Evolutionary conservation across 2,113 vertebrate species (phyloP), one percentile per base, ranked within the genome.

Genomic region (Callopanchax toddi): DNA sequence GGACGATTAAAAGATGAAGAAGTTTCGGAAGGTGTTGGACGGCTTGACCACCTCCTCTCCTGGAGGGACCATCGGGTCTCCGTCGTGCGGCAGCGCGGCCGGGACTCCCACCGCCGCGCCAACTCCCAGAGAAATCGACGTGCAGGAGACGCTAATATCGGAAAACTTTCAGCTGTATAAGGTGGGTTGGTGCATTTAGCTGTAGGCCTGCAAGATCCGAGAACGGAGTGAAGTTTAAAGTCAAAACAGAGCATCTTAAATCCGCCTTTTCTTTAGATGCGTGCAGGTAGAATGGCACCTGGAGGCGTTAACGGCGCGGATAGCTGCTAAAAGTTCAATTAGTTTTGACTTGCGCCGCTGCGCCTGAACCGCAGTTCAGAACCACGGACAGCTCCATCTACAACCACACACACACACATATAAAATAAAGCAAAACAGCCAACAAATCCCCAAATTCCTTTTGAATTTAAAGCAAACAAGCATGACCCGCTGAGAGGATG

Each of bases 11-110:
- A 82, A 92, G 82, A 99, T 99, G 97, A 99, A 96, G 96, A 98
- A 98, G 94, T 97, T 99, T 78, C 94, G 96, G 76, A 99, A 97
- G 95, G 97, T 99, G 93, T 82, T 99, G 91, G 97, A 99, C 81
- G 97, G 96, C 48, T 90, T 99, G 82, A 96, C 96, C 70, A 95
- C 97, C 74, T 97, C 96, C 44, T 94, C 95, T 40, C 95, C 96
- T 0, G 93, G 89, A 58, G 93, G 93, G 76, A 92, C 92, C 58
- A 79, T 93, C 40, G 81, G 93, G 5, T 90, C 90, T 25, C 87
- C 87, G 6, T 88, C 80, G 60, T 93, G 94, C 74, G 93, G 93
- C 83, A 96, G 94, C 81, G 91, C 93, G 64, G 91, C 94, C 4
- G 92, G 92, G 67, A 92, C 91, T 49, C 92, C 92, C 52, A 92